Evolutionary conservation across 2,888 invertebrate species (phyloP), one percentile per base, ranked within the genome.

Genomic region (Platynereis dumerilii): DNA sequence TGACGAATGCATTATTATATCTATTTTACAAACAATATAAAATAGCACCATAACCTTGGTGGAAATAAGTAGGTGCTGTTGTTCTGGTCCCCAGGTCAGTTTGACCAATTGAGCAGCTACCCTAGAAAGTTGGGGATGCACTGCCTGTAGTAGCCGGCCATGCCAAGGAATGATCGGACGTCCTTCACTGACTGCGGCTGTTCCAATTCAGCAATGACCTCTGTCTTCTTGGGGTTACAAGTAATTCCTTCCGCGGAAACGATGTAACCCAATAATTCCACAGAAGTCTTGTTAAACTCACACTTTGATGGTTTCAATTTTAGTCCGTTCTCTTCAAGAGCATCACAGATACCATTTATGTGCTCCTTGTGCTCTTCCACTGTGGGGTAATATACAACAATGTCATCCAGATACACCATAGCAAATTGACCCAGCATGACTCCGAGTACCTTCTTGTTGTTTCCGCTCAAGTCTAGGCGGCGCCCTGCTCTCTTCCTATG

Each of bases 61-160:
- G 1, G 59, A 53, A 7, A 42, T 27, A 34, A 65, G 39, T n/a
- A n/a, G n/a, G n/a, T n/a, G n/a, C n/a, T n/a, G 20, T 59, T 42
- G 17, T 54, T 59, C 28, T 59, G 55, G 2, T 5, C 3, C 24
- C 39, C 60, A 48, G 53, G 7, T 60, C 24, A 60, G 54, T 28
- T 53, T n/a, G 15, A 54, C 39, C 2, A 60, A 22, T 3, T 52
- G 60, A 10, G n/a, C 15, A 34, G 68, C 68, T 1, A 62, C 26
- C 27, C 44, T 22, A n/a, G 65, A 55, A 55, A 68, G 15, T 60
- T 45, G 0, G 57, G 60, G n/a, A 68, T n/a, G n/a, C 27, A 45
- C 24, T 60, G 29, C 2, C 65, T 12, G 52, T 68, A 68, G 39
- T 65, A 68, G 10, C 61, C 61, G 1, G 61, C 34, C 61, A 68